phyloP scores from a whole-genome alignment of 2,797 vertebrate species.

The Sebastolobus altivelis region DNA sequence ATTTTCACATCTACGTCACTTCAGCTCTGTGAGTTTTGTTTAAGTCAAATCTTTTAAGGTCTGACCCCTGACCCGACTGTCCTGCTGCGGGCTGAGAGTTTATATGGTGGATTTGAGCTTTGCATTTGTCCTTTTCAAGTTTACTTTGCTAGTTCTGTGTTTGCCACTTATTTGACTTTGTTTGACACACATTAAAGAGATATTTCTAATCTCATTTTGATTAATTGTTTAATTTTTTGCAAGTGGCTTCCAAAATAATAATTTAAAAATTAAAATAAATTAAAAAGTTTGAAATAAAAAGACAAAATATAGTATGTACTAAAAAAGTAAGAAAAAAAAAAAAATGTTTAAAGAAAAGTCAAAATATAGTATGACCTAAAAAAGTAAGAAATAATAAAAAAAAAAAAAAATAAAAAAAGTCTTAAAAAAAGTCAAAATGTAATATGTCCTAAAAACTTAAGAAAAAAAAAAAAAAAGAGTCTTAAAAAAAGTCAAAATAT shows the following conservation, averaged over 20 bases:
- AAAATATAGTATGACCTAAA: too few relatives aligned
- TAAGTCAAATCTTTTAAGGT: not conserved
- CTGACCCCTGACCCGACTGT: not conserved
- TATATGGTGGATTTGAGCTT: not conserved
- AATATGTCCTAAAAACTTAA: too few relatives aligned
- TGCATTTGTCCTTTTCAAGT: not conserved
- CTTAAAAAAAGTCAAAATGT: too few relatives aligned
- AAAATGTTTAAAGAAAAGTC: too few relatives aligned
- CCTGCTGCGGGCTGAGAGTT: not conserved
- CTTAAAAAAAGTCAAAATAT: too few relatives aligned
- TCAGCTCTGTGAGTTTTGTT: slow-evolving; percentile 6
- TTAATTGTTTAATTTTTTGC: not conserved
- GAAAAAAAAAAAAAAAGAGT: too few relatives aligned
- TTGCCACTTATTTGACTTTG: not conserved
- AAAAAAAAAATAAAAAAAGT: too few relatives aligned
- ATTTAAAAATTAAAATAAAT: too few relatives aligned
- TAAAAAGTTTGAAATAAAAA: too few relatives aligned
- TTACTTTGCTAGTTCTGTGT: not conserved
- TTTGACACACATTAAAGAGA: not conserved
- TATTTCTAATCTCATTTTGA: not conserved
- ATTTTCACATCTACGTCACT: not conserved
- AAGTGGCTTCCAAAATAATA: not conserved
- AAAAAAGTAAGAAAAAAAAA: too few relatives aligned
- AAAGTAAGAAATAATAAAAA: too few relatives aligned
- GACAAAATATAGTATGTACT: too few relatives aligned